Base-by-base conservation (phyloP, 1,140 invertebrate genomes). In the Hyles vespertilio region DNA sequence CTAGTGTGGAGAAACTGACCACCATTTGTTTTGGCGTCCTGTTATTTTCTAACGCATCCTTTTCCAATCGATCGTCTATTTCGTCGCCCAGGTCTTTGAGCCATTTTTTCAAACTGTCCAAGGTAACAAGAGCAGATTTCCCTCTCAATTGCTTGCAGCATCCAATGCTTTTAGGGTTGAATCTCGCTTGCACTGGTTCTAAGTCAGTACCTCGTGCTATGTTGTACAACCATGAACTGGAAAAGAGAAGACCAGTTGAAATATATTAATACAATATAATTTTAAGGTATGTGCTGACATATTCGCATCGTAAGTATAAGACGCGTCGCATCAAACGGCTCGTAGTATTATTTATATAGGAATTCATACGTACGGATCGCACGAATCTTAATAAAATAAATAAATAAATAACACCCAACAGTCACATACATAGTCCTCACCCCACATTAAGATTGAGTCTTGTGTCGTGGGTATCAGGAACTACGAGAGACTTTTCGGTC, bases 141-240 rank as follows among this genome's bases (percentile, higher is more conserved):
- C 97, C 98, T 9, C 92, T 92, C 84, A 99, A 98, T 70, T 95
- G 96, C 90, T 99, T 99, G 74, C 96, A 97, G 75, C 97, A 98
- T 0, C 97, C 98, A 69, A 99, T 98, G 43, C 97, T 98, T 84
- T 99, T 98, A 1, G 96, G 91, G 51, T 97, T 92, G 61, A 97
- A 92, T 72, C 96, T 91, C 0, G 93, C 91, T 58, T 91, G 94
- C 0, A 99, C 98, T 32, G 94, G 93, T 76, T 99, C 98, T 64
- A 93, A 76, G 72, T 99, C 97, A 61, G 97, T 93, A 7, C 98
- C 98, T 63, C 94, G 91, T 11, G 96, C 94, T 57, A 99, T 94
- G 73, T 96, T 93, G 80, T 95, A 96, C 9, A 99, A 81, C 96
- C 96, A 98, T 9, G 90, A 86, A 47, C 94, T 96, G 68, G 64